These are phyloP conservation scores for Meriones psammophilus DNA, from an alignment of 2,797 vertebrate species.

Conservation along the genomic window DNA sequence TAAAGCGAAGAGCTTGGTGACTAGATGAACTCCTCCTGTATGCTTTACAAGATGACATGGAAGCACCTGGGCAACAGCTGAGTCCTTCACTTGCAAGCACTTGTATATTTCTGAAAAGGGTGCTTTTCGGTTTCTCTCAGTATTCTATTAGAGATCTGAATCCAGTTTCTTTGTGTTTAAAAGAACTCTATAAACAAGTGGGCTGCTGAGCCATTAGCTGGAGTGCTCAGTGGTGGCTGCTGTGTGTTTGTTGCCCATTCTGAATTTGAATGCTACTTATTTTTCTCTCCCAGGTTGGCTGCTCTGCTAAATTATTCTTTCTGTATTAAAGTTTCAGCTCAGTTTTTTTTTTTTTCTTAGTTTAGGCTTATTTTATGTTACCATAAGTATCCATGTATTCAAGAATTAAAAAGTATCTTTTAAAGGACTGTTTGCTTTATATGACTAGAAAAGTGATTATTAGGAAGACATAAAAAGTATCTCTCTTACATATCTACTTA, in stretches of 20 bases:
- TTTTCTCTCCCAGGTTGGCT: constrained; percentile 16
- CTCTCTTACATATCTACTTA: background rate
- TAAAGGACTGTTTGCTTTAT: background rate
- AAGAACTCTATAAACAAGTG: background rate
- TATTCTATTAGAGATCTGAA: constrained; percentile 25
- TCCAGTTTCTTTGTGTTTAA: constrained; percentile 8
- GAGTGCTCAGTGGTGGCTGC: background rate
- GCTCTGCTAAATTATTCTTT: constrained; percentile 56
- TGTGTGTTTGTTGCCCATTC: background rate
- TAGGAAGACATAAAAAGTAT: constrained; percentile 14
- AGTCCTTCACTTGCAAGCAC: background rate
- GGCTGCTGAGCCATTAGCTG: background rate
- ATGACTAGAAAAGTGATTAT: background rate
- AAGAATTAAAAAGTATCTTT: background rate
- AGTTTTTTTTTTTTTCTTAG: background rate
- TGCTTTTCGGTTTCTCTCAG: constrained; percentile 22
- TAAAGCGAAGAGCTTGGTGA: background rate
- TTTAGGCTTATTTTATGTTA: constrained; percentile 31
- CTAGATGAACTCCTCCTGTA: background rate
- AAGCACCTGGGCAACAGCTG: background rate
- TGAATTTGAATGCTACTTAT: constrained; percentile 15
- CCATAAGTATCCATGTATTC: constrained; percentile 26
- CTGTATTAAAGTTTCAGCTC: constrained; percentile 9
- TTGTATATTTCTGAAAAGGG: background rate
- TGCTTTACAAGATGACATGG: background rate